phyloP scores from a whole-genome alignment of 2,113 vertebrate genomes.

The Anthoscopus minutus region DNA sequence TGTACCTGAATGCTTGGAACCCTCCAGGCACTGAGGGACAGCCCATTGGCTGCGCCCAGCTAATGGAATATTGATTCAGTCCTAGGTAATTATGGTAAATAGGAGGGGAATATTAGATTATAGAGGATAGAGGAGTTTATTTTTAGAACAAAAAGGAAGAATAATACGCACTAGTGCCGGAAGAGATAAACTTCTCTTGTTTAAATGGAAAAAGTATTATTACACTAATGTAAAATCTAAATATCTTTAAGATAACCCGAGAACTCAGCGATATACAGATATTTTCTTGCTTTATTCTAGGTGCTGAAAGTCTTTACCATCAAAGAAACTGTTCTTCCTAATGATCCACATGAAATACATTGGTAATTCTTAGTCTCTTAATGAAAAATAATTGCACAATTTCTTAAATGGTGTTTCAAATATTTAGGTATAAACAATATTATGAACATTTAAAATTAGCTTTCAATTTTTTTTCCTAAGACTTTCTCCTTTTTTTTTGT shows the following conservation, averaged over 20 bases:
- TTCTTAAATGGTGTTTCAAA: not conserved
- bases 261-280: not conserved
- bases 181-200: not conserved
- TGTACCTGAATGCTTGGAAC: not conserved
- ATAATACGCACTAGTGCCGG: not conserved
- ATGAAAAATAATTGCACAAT: not conserved
- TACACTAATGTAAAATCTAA: not conserved
- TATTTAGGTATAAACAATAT: not conserved
- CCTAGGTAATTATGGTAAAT: not conserved
- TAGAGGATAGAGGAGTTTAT: not conserved
- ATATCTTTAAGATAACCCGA: not conserved
- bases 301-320: not conserved
- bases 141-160: not conserved
- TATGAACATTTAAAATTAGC: not conserved
- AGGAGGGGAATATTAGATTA: not conserved
- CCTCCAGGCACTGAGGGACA: not conserved
- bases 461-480: not conserved
- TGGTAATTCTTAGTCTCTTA: not conserved
- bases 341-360: rapidly evolving
- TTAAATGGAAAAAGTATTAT: not conserved
- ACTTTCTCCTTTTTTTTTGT: not conserved
- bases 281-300: not conserved
- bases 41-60: not conserved
- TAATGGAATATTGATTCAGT: constrained; percentile 37
- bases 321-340: not conserved